Evolutionary conservation across 1,140 invertebrate genomes (phyloP), one percentile per base, ranked within the genome.

Genomic region (Contarinia nasturtii): DNA sequence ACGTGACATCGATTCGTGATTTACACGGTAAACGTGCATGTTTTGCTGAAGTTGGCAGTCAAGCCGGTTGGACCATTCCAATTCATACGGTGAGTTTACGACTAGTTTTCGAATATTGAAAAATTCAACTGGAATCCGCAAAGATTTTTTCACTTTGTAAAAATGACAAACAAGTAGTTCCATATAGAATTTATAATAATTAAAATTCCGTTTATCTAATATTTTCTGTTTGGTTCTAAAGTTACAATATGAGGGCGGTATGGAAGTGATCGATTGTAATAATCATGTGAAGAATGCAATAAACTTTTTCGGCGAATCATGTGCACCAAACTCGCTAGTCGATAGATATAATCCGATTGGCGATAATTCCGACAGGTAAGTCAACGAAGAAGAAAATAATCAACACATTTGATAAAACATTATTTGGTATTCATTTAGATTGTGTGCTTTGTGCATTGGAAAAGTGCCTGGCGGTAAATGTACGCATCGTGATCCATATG

Each of bases 321-420:
- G 93, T 69, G 87, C 92, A 17, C 85, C 91, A 0, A 93, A 94
- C 63, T 86, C 89, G 1, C 65, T 97, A 12, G 77, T 81, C 33
- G 82, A 92, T 57, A 85, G 88, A 64, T 90, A 93, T 58, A 98
- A 97, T 73, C 91, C 91, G 21, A 82, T 93, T 57, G 91, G 88
- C 70, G 76, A 79, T 54, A 79, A 79, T 57, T 75, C 76, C 15
- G 74, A 78, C 53, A 72, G 76, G 71, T 74, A 54, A 61, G 62
- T 59, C 7, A 3, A 18, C 18, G 27, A 22, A 7, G 27, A 46
- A 34, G 8, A 33, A 46, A 7, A 17, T 46, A 34, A n/a, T 49
- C 20, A 44, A 14, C 21, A 19, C n/a, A 40, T 47, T 19, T 50
- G 18, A 34, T 41, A 42, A 48, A 47, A 45, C 45, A 37, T 44